Evolutionary conservation across 2,888 invertebrate species (phyloP).

Genomic region (Apamea epomidion): DNA sequence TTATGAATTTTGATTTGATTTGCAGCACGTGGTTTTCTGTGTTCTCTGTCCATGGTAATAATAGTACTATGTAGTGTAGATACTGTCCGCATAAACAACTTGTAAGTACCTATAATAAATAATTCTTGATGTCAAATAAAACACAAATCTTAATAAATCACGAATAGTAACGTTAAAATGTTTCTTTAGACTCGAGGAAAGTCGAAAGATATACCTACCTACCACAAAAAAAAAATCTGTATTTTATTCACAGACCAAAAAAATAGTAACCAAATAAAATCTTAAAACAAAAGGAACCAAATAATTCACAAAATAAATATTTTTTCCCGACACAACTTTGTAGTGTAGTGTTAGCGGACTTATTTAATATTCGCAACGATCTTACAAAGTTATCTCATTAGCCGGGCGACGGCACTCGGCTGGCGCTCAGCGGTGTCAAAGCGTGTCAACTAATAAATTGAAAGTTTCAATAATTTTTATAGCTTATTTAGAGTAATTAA

Average conservation of each 20-base stretch:
- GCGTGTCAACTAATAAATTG: constrained; percentile 48
- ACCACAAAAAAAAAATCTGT: neutral
- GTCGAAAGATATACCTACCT: neutral
- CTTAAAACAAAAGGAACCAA: constrained; percentile 6
- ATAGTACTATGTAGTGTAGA: neutral
- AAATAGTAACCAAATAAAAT: neutral
- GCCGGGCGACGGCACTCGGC: constrained; percentile 47
- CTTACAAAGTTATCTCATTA: constrained; percentile 74
- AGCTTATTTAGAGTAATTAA: constrained; percentile 12
- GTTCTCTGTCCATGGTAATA: neutral
- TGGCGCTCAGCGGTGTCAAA: constrained; percentile 36
- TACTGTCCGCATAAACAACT: neutral
- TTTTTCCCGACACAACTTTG: constrained; percentile 49
- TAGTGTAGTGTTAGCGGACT: constrained; percentile 53
- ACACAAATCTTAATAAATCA: neutral
- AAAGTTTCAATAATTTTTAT: constrained; percentile 43
- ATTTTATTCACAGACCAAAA: neutral
- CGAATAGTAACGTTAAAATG: neutral
- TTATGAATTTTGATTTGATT: neutral
- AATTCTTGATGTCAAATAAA: neutral
- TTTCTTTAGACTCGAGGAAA: neutral
- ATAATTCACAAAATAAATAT: constrained; percentile 27
- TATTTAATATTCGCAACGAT: constrained; percentile 71
- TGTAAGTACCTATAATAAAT: neutral
- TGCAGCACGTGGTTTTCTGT: neutral